These are phyloP conservation scores for Pseudorectes ferrugineus DNA, from an alignment of 2,113 vertebrate species.

Conservation along the genomic window DNA sequence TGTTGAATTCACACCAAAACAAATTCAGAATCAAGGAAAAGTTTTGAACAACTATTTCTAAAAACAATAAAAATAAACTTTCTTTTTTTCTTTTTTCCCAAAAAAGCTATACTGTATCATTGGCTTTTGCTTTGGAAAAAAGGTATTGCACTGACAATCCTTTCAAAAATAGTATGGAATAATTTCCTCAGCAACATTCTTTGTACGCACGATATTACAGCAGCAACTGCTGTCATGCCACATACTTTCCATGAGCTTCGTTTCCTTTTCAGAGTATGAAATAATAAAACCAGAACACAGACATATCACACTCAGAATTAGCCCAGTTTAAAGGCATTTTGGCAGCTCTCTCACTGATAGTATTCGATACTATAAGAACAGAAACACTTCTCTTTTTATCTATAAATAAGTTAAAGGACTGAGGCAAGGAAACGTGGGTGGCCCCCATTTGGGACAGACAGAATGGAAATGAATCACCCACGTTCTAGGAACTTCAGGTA, in stretches of 20 bases:
- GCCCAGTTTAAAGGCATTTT: background rate
- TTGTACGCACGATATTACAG: slow-evolving; percentile 35
- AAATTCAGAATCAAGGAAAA: background rate
- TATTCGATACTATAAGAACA: background rate
- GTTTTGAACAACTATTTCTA: background rate
- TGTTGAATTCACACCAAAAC: background rate
- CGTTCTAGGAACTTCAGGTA: background rate
- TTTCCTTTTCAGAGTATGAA: slow-evolving; percentile 59
- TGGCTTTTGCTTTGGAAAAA: slow-evolving; percentile 15
- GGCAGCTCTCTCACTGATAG: background rate
- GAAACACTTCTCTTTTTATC: background rate
- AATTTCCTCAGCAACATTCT: slow-evolving; percentile 67
- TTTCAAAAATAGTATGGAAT: slow-evolving; percentile 62
- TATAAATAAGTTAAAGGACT: background rate
- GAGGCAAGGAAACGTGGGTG: background rate
- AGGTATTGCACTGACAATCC: slow-evolving; percentile 7
- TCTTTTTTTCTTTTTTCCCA: background rate
- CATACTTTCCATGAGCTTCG: slow-evolving; percentile 52
- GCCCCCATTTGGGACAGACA: background rate
- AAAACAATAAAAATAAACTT: background rate
- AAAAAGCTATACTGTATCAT: background rate
- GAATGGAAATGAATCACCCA: background rate
- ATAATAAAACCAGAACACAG: background rate
- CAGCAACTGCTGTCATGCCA: slow-evolving; percentile 24
- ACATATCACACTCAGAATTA: background rate